Evolutionary conservation across 1,140 invertebrate genomes (phyloP).

Genomic region (Nylanderia fulva): DNA sequence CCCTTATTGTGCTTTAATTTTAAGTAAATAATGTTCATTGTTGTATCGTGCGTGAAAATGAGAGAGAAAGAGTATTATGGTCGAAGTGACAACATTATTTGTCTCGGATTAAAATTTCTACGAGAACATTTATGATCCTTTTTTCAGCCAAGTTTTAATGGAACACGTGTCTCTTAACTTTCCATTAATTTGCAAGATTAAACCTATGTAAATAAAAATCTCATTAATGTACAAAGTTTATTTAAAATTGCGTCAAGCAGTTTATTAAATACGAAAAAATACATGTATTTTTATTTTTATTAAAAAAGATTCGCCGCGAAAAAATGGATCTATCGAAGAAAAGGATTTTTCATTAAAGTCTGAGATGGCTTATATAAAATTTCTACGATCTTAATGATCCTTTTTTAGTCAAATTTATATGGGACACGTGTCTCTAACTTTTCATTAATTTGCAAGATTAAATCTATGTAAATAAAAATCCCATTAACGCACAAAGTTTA

Average conservation of each 20-base stretch:
- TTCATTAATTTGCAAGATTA: background rate
- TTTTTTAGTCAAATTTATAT: background rate
- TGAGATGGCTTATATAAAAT: too few relatives aligned
- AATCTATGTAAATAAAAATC: constrained; percentile 8
- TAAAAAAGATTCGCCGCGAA: too few relatives aligned
- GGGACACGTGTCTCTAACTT: background rate
- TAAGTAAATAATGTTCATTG: constrained; percentile 12
- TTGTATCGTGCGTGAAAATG: background rate
- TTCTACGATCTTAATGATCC: background rate
- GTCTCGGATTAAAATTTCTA: background rate
- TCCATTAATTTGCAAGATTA: background rate
- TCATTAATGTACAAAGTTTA: background rate
- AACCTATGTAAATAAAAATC: constrained; percentile 8
- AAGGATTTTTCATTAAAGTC: too few relatives aligned
- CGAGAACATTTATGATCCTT: background rate
- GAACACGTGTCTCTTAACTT: background rate
- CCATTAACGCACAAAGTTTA: background rate
- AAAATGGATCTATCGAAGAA: too few relatives aligned
- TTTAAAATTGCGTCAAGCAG: background rate
- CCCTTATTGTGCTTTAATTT: constrained; percentile 12
- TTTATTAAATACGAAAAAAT: too few relatives aligned
- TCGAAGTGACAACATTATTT: background rate
- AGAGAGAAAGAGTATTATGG: background rate
- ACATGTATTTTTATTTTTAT: too few relatives aligned
- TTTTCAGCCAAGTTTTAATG: background rate